Base-by-base conservation (phyloP, 2,113 vertebrate genomes). In the Pelodiscus sinensis region DNA sequence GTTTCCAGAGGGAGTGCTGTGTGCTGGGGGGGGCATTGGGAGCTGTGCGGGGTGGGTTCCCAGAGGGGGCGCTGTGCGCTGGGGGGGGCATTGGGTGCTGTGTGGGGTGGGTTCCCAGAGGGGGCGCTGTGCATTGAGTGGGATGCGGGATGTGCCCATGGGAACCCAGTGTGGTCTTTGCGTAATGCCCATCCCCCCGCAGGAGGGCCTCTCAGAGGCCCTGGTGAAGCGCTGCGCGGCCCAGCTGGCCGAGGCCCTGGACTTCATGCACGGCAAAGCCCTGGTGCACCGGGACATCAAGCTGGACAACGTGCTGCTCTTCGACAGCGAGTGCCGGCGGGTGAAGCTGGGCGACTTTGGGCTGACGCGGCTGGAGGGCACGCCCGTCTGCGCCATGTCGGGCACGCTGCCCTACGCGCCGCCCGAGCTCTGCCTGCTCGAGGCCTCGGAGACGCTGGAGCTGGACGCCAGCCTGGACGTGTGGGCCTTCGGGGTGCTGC, bases 261-360 rank as follows among this genome's bases (percentile, higher is more conserved):
- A 98, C 60, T 98, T 99, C 94, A 98, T 99, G 65, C 99, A 99
- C 54, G 94, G 98, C 44, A 96, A 98, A 19, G 99, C 98, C 8
- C 98, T 99, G 56, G 98, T 99, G 21, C 99, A 99, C 19, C 98
- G 99, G 0, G 99, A 99, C 6, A 98, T 99, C 93, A 99, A 99
- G 92, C 98, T 99, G 0, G 99, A 99, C 97, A 99, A 99, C 1
- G 98, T 99, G 83, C 98, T 99, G 90, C 97, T 99, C 90, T 99
- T 99, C 2, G 99, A 99, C 95, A 91, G 90, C 1, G 90, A 90
- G 79, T 99, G 99, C 80, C 98, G 97, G 27, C 98, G 97, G 62
- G 98, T 99, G 94, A 99, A 99, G 93, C 98, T 99, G 80, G 98
- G 98, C 0, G 99, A 99, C 97, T 99, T 99, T 6, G 99, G 98